A percentile compares a stretch with the other conserved stretches of the same genome.
Conservation (phyloP, 1,140 invertebrate genomes). For the Magallana angulata region DNA sequence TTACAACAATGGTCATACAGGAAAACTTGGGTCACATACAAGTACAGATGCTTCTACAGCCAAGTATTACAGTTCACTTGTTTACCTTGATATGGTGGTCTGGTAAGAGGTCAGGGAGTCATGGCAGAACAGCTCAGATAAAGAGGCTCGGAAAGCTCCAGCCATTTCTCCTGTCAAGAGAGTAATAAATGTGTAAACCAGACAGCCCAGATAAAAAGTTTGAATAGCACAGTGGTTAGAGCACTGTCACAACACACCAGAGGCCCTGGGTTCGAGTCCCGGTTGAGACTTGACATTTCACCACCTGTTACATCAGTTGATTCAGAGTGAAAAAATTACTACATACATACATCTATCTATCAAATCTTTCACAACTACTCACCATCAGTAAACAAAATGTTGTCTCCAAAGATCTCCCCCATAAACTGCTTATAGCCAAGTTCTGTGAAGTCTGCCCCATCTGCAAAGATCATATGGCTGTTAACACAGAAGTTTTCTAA, state of each 20-base stretch:
- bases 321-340: too few species aligned
- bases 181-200: background rate
- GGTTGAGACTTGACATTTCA: too few species aligned
- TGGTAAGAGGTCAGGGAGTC: conserved; percentile 65
- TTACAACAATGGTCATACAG: too few species aligned
- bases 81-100: conserved; percentile 64
- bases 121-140: conserved; percentile 65
- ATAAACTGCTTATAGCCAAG: conserved; percentile 72
- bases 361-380: conserved; percentile 21
- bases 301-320: too few species aligned
- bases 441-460: conserved; percentile 60
- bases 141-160: conserved; percentile 57
- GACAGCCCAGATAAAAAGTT: background rate
- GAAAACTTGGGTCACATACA: too few species aligned
- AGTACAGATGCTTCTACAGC: too few species aligned
- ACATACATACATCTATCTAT: too few species aligned
- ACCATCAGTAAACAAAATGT: conserved; percentile 74
- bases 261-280: too few species aligned
- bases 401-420: conserved; percentile 71
- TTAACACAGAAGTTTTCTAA: too few species aligned
- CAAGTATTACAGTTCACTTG: background rate
- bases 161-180: conserved; percentile 65
- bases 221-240: too few species aligned
- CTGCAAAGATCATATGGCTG: conserved; percentile 53
- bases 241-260: too few species aligned